These are phyloP conservation scores for Drosophila trapezifrons DNA, from an alignment of 1,140 invertebrate species.

Conservation along the genomic window DNA sequence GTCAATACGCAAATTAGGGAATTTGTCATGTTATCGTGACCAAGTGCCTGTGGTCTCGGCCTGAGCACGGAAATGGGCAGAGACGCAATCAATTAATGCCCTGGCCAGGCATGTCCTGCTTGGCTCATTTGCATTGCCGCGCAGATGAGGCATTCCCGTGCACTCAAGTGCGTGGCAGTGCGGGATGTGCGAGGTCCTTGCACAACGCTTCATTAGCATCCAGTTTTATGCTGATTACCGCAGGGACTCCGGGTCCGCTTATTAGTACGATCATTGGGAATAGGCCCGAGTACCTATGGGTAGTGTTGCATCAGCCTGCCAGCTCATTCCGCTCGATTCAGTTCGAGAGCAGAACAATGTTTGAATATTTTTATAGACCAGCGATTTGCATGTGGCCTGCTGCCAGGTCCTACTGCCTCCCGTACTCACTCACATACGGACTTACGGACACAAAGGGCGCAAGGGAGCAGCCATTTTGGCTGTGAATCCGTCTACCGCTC, in stretches of 20 bases:
- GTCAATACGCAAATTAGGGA: constrained; percentile 76
- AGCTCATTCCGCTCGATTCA: constrained; percentile 66
- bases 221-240: constrained; percentile 75
- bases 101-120: constrained; percentile 36
- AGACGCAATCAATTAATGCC: constrained; percentile 45
- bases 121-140: constrained; percentile 66
- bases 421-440: constrained; percentile 1
- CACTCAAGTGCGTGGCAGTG: constrained; percentile 43
- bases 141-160: constrained; percentile 38
- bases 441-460: neutral
- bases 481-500: constrained; percentile 34
- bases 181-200: constrained; percentile 38
- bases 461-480: constrained; percentile 55
- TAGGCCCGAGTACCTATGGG: neutral
- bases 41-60: constrained; percentile 50
- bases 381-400: constrained; percentile 60
- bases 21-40: constrained; percentile 72
- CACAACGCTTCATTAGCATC: constrained; percentile 74
- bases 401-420: constrained; percentile 22
- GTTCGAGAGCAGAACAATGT: constrained; percentile 11
- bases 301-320: constrained; percentile 61
- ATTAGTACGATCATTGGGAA: neutral
- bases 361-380: constrained; percentile 35
- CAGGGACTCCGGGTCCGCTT: constrained; percentile 23
- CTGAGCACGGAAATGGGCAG: constrained; percentile 23